A percentile compares a stretch with the other conserved stretches of the same genome.
phyloP scores from a whole-genome alignment of 2,797 vertebrate species.

The Pipistrellus kuhlii region DNA sequence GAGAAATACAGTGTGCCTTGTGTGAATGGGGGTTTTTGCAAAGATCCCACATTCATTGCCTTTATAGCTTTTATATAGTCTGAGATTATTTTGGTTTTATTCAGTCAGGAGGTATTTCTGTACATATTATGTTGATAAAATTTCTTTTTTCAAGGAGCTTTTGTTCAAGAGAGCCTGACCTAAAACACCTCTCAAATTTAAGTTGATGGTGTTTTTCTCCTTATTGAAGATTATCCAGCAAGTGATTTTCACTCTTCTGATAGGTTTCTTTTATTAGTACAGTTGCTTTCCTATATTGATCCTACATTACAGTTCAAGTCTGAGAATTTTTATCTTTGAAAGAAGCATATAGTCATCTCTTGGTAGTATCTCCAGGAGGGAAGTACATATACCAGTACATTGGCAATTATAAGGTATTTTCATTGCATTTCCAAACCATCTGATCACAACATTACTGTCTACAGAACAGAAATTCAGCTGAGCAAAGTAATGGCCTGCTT shows the following conservation, averaged over 20 bases:
- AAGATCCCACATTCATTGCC: background rate
- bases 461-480: background rate
- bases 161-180: constrained; percentile 6
- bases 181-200: background rate
- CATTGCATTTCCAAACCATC: background rate
- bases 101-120: background rate
- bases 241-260: background rate
- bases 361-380: background rate
- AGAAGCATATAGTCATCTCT: background rate
- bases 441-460: background rate
- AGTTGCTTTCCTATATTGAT: background rate
- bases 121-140: background rate
- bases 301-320: background rate
- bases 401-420: background rate
- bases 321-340: constrained; percentile 16
- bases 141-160: background rate
- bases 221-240: background rate
- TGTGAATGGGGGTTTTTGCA: background rate
- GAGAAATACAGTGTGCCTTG: background rate
- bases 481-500: background rate
- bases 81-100: background rate
- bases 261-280: background rate
- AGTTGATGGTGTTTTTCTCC: background rate
- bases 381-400: background rate
- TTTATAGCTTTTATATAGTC: background rate